These are phyloP conservation scores for Hucho hucho DNA, from an alignment of 2,113 vertebrate genomes.

Conservation along the genomic window DNA sequence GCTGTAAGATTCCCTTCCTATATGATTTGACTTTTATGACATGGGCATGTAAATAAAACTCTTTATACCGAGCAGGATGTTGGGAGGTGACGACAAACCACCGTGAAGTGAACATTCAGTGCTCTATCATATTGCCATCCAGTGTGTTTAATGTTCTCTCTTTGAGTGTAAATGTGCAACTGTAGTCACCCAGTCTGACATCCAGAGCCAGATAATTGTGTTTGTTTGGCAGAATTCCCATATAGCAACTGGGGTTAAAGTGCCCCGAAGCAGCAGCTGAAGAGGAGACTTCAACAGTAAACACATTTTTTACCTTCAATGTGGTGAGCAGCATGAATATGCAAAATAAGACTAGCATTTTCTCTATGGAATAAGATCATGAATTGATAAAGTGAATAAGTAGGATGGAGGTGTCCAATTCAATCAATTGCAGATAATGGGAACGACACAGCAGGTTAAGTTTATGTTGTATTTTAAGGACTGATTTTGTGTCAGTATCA, in stretches of 20 bases:
- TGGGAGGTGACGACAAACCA: slow-evolving; percentile 57
- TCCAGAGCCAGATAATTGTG: slow-evolving; percentile 32
- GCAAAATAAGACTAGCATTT: too few species aligned
- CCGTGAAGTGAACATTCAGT: slow-evolving; percentile 39
- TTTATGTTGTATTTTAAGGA: too few species aligned
- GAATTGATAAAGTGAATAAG: too few species aligned
- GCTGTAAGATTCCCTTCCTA: slow-evolving; percentile 13
- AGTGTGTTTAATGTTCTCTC: slow-evolving; percentile 41
- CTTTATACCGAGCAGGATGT: slow-evolving; percentile 22
- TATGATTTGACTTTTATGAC: slow-evolving; percentile 43
- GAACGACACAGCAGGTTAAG: too few species aligned
- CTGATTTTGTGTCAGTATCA: too few species aligned
- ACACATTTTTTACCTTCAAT: neutral
- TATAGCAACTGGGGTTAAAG: slow-evolving; percentile 43
- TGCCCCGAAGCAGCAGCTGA: slow-evolving; percentile 23
- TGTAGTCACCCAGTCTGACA: slow-evolving; percentile 38
- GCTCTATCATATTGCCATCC: slow-evolving; percentile 30
- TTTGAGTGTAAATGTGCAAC: slow-evolving; percentile 40
- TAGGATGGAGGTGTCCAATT: too few species aligned
- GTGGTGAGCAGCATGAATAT: too few species aligned
- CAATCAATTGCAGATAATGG: too few species aligned
- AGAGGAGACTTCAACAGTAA: slow-evolving; percentile 37
- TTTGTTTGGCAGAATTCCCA: slow-evolving; percentile 55
- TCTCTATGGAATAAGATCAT: too few species aligned
- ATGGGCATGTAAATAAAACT: slow-evolving; percentile 30